phyloP scores from a whole-genome alignment of 2,797 vertebrate species.

The Gadopsis marmoratus region DNA sequence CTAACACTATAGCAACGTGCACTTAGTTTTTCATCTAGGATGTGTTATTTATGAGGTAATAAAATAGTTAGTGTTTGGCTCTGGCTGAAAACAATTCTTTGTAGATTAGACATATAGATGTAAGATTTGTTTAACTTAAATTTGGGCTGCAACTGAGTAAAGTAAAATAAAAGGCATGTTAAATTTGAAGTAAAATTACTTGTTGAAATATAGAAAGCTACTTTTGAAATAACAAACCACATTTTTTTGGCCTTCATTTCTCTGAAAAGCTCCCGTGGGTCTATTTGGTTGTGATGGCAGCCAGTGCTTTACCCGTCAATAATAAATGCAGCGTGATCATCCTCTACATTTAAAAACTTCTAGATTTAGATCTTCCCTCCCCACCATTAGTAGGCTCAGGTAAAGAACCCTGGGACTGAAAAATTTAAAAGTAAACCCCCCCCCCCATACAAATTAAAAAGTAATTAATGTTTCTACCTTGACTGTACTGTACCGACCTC shows the following conservation, averaged over 20 bases:
- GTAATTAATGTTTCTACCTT: constrained; percentile 82
- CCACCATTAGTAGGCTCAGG: constrained; percentile 65
- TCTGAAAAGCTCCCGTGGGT: constrained; percentile 59
- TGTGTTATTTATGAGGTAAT: background rate
- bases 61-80: background rate
- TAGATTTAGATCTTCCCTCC: constrained; percentile 64
- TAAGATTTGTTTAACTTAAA: background rate
- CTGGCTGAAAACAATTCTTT: background rate
- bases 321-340: constrained; percentile 63
- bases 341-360: constrained; percentile 76
- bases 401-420: constrained; percentile 77
- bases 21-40: background rate
- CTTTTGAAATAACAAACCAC: background rate
- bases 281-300: constrained; percentile 70
- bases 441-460: constrained; percentile 82
- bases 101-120: background rate
- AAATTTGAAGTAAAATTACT: background rate
- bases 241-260: constrained; percentile 27
- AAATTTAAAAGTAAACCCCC: constrained; percentile 78
- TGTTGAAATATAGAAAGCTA: background rate
- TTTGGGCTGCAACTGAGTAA: background rate
- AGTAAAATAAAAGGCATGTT: background rate
- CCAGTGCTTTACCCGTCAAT: constrained; percentile 68
- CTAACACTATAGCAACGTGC: background rate
- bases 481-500: constrained; percentile 65